Percentiles rank a stretch among this genome's conserved stretches.
phyloP scores from a whole-genome alignment of 2,113 vertebrate species.

The Eidolon helvum region DNA sequence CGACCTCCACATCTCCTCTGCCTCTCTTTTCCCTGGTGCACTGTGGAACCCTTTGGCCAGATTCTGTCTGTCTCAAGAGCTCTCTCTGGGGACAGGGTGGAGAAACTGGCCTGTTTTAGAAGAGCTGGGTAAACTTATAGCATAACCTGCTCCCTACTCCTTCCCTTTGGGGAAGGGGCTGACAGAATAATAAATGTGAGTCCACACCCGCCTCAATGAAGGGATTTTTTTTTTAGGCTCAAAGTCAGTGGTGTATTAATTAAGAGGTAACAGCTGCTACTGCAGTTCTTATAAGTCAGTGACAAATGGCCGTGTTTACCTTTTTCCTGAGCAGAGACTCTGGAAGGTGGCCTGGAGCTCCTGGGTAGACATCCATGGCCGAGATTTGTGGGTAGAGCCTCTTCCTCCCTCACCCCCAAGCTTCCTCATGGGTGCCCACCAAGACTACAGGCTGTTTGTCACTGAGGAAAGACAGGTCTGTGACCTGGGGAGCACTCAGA shows the following conservation, averaged over 20 bases:
- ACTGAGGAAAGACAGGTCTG: background rate
- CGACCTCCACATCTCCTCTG: background rate
- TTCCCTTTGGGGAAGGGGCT: background rate
- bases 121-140: background rate
- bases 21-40: background rate
- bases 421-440: background rate
- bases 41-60: background rate
- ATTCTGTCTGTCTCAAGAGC: background rate
- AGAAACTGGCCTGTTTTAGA: background rate
- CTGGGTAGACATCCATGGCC: background rate
- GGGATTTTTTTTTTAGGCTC: slow-evolving; percentile 36
- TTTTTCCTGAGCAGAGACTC: background rate
- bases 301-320: slow-evolving; percentile 60
- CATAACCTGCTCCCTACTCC: background rate
- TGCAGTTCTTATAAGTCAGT: background rate
- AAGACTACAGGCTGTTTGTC: background rate
- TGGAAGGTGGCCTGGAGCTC: background rate
- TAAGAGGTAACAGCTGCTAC: slow-evolving; percentile 68
- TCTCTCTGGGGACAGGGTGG: background rate
- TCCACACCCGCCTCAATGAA: background rate
- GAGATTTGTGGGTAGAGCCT: slow-evolving; percentile 32
- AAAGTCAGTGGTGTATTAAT: slow-evolving; percentile 69
- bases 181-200: slow-evolving; percentile 5
- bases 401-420: background rate
- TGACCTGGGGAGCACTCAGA: background rate